Evolutionary conservation across 1,140 invertebrate species (phyloP).

Genomic region (Oryctes rhinoceros): DNA sequence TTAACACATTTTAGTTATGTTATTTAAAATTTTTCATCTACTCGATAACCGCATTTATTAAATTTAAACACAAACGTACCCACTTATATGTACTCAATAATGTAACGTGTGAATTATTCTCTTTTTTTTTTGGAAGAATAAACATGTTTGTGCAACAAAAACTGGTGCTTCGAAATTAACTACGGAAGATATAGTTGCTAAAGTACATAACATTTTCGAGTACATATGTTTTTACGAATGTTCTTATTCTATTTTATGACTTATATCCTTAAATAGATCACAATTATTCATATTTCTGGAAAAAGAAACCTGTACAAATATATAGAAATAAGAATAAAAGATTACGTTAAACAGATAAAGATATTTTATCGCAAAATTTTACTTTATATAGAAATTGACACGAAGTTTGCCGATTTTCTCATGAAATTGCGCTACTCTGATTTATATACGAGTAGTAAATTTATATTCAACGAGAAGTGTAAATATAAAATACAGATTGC

Average conservation of each 20-base stretch:
- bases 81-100: neutral
- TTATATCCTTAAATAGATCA: constrained; percentile 27
- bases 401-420: neutral
- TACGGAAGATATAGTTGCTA: neutral
- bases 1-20: neutral
- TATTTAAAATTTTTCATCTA: neutral
- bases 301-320: constrained; percentile 26
- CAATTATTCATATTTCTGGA: constrained; percentile 38
- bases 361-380: neutral
- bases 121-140: no score
- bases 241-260: constrained; percentile 19
- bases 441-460: neutral
- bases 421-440: neutral
- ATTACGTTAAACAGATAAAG: neutral
- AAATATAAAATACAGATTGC: constrained; percentile 37
- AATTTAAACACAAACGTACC: neutral
- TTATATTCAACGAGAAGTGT: neutral
- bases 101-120: neutral
- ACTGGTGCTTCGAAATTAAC: constrained; percentile 4
- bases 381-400: neutral
- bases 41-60: neutral
- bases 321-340: constrained; percentile 32
- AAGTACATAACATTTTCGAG: neutral
- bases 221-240: neutral
- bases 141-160: constrained; percentile 5